These are phyloP conservation scores for Neomonachus schauinslandi DNA, from an alignment of 2,113 vertebrate genomes.

Conservation along the genomic window DNA sequence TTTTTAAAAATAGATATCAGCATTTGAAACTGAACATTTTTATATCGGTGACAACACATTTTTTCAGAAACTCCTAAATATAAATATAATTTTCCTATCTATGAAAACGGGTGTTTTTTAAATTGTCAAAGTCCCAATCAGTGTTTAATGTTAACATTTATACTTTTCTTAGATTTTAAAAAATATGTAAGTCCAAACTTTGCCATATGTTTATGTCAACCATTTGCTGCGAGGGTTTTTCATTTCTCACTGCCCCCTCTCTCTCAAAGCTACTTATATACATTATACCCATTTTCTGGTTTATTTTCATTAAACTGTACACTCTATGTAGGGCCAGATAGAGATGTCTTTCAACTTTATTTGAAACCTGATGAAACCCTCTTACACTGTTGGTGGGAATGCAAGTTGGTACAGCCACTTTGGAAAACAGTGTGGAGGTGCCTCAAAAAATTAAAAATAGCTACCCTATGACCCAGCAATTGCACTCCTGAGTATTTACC, in stretches of 20 bases:
- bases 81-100: conserved; percentile 19
- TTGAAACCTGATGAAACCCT: conserved; percentile 87
- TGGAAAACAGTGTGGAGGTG: too few species aligned
- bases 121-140: conserved; percentile 88
- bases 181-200: conserved; percentile 86
- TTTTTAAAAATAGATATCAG: conserved; percentile 95
- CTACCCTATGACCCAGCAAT: too few species aligned
- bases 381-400: too few species aligned
- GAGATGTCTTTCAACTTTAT: conserved; percentile 88
- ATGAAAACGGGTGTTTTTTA: neutral
- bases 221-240: conserved; percentile 83
- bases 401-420: too few species aligned
- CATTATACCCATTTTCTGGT: conserved; percentile 88
- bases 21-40: conserved; percentile 97
- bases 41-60: conserved; percentile 96
- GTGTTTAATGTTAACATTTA: conserved; percentile 88
- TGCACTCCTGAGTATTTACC: too few species aligned
- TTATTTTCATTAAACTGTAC: conserved; percentile 89
- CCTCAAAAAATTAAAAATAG: too few species aligned
- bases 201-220: conserved; percentile 86
- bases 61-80: conserved; percentile 92
- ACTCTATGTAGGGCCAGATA: conserved; percentile 90
- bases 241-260: conserved; percentile 79
- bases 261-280: conserved; percentile 83
- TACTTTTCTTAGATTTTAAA: conserved; percentile 86